Evolutionary conservation across 2,113 vertebrate genomes (phyloP).

Genomic region (Serinus canaria): DNA sequence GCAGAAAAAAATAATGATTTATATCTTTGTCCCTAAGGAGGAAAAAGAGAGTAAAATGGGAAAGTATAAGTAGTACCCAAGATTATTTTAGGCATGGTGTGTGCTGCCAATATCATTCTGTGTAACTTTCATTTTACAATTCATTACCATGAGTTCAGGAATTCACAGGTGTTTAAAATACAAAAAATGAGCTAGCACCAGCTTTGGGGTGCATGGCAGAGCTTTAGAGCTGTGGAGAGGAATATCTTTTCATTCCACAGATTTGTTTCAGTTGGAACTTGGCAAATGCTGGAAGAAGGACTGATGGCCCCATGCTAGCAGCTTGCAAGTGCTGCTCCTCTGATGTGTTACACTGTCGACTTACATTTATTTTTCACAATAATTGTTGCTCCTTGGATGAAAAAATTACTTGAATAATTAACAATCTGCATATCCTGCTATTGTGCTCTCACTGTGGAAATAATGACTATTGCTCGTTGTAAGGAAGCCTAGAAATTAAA

Average conservation of each 20-base stretch:
- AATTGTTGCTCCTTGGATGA: not conserved
- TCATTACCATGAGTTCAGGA: not conserved
- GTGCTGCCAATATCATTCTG: not conserved
- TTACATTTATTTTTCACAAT: not conserved
- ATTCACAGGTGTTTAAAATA: not conserved
- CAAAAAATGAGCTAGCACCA: not conserved
- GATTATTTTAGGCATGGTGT: not conserved
- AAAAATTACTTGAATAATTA: not conserved
- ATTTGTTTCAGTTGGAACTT: not conserved
- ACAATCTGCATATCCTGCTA: not conserved
- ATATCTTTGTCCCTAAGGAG: not conserved
- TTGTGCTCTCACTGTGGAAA: not conserved
- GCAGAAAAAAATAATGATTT: not conserved
- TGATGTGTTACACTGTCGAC: not conserved
- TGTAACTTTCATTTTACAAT: not conserved
- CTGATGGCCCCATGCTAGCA: not conserved
- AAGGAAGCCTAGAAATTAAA: not conserved
- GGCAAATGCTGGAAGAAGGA: not conserved
- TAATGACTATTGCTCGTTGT: not conserved
- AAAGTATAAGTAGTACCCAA: not conserved
- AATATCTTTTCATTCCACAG: fast-evolving
- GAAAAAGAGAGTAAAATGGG: not conserved
- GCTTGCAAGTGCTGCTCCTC: not conserved
- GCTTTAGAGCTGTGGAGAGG: not conserved
- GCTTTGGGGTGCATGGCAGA: not conserved